Conservation (phyloP, 1,140 invertebrate species). For the Panulirus ornatus region DNA sequence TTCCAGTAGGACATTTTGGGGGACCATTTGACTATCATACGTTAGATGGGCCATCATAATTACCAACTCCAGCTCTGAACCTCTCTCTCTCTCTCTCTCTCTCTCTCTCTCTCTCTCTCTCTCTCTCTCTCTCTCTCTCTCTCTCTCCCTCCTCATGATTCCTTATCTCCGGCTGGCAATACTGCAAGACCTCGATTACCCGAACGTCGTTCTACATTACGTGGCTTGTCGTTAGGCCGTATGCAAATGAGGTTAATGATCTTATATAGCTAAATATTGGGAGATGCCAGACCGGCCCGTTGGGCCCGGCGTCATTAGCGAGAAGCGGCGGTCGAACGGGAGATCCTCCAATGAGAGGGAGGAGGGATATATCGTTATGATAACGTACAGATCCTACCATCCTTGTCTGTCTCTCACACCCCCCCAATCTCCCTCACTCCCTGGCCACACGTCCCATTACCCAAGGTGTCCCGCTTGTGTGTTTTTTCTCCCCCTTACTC, state of each 20-base stretch:
- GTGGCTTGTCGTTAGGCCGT: constrained; percentile 10
- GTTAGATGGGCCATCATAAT: constrained; percentile 57
- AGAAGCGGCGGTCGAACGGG: too few relatives aligned
- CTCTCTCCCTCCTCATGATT: constrained; percentile 8
- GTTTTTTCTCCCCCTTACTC: too few relatives aligned
- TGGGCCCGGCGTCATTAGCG: too few relatives aligned
- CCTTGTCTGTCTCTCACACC: too few relatives aligned
- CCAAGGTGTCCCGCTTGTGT: too few relatives aligned
- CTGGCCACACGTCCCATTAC: too few relatives aligned
- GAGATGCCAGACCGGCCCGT: background rate
- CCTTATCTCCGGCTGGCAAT: constrained; percentile 1
- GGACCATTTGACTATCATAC: constrained; percentile 51
- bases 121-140: constrained; percentile 3
- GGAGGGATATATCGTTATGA: too few relatives aligned
- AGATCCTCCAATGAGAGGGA: too few relatives aligned
- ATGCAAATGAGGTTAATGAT: constrained; percentile 56
- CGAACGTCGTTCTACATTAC: background rate
- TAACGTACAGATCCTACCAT: too few relatives aligned
- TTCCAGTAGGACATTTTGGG: constrained; percentile 37
- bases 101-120: background rate
- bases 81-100: constrained; percentile 13
- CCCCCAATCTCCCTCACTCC: too few relatives aligned
- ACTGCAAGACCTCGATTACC: background rate
- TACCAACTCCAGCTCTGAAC: constrained; percentile 57
- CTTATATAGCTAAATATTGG: constrained; percentile 61